Base-by-base conservation (phyloP, 1,140 invertebrate species). In the Oedothorax gibbosus region DNA sequence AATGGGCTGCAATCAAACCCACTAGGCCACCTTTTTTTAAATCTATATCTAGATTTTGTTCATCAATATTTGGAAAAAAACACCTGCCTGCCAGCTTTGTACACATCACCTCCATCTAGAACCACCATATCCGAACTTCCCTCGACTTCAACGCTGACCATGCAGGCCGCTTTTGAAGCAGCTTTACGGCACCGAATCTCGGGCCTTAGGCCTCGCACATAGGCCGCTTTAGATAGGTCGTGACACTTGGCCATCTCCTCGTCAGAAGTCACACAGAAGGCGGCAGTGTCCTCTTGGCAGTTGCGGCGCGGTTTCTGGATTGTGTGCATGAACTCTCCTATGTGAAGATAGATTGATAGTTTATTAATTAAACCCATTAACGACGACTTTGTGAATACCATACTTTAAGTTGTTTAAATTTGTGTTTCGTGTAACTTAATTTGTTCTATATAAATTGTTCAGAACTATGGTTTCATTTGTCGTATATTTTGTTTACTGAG, bases 271-370 rank as follows among this genome's bases (percentile, higher is more conserved):
- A 94, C 93, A 87, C 95, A 96, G 83, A 95, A 89, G 20, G 56
- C 15, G 18, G 73, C 65, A 2, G 18, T 10, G 8, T 90, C 86
- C 85, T 92, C 91, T 0, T 92, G 90, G 54, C 93, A 94, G 65
- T 92, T 92, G 7, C 54, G 69, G 6, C 79, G 53, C 0, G 93
- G 92, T 65, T 94, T 92, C 86, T 95, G 94, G 85, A 96, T 94
- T n/a, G 95, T 94, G 87, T 94, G 93, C 64, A 93, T 92, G 87
- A 95, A 96, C 89, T 95, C 94, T 3, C 94, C 93, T 90, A 85
- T 50, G 35, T 35, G 35, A 35, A n/a, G n/a, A n/a, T n/a, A n/a
- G n/a, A n/a, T n/a, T n/a, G n/a, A n/a, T n/a, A n/a, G n/a, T n/a
- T n/a, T n/a, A n/a, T n/a, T n/a, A n/a, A n/a, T n/a, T n/a, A n/a